Conservation (phyloP, 2,797 vertebrate genomes). For the Menidia menidia region DNA sequence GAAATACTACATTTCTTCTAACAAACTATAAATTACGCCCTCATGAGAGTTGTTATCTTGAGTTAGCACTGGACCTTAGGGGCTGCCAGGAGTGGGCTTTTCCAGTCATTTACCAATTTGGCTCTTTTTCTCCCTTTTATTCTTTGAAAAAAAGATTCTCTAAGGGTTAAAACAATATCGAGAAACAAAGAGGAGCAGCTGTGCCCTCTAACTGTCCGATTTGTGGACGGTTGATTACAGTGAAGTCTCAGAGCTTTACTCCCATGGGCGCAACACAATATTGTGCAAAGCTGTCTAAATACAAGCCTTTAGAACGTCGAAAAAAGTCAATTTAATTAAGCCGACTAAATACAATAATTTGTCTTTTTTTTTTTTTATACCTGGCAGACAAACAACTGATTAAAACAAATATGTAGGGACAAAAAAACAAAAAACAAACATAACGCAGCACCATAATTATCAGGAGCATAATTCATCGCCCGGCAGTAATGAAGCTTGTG, state of each 20-base stretch:
- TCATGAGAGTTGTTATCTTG: neutral
- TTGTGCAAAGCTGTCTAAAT: constrained; percentile 10
- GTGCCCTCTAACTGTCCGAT: constrained; percentile 34
- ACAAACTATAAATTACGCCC: no score
- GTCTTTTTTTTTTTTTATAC: neutral
- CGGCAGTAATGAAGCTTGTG: neutral
- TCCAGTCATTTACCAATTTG: neutral
- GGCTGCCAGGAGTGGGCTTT: no score
- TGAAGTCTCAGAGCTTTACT: constrained; percentile 7
- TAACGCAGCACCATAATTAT: constrained; percentile 1
- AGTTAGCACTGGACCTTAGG: neutral
- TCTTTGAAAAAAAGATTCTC: neutral
- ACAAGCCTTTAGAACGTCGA: neutral
- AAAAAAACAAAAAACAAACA: neutral
- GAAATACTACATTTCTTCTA: no score
- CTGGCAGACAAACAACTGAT: neutral
- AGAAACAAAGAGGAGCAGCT: neutral
- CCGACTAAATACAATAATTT: neutral
- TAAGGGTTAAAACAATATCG: neutral
- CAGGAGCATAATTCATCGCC: neutral
- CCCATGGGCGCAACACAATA: neutral
- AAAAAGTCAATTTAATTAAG: neutral
- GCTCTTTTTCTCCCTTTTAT: neutral
- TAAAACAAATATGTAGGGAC: constrained; percentile 1
- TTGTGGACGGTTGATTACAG: neutral